Evolutionary conservation across 2,888 invertebrate species (phyloP), one percentile per base, ranked within the genome.

Genomic region (Camptogramma bilineatum): DNA sequence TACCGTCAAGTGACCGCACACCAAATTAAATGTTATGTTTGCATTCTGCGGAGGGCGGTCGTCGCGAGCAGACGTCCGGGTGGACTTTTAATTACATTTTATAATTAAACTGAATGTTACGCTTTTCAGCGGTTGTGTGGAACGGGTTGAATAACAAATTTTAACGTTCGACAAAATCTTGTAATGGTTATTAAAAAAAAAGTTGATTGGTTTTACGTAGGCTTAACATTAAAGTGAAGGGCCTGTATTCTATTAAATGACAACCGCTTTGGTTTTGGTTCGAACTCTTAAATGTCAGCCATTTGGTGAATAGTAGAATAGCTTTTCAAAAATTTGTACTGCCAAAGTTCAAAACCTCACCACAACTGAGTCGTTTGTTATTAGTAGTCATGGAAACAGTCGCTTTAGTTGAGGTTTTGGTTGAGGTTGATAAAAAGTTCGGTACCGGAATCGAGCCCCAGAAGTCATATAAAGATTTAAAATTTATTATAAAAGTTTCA

Each of bases 21-120:
- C 74, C 68, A 83, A 85, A 87, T 86, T 80, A 84, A 86, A 84
- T 77, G 83, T 80, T 79, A 83, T 76, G 83, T 80, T 79, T 75
- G 79, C 84, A 86, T 86, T 85, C 77, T 79, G 78, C 63, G 78
- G 77, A 58, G 70, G 62, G 68, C 67, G 71, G 55, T 76, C 73
- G 74, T 73, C 74, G 73, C 62, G 73, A 58, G 60, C 77, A 78
- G 78, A 81, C 81, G 74, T 72, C 55, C 62, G 34, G 31, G n/a
- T 52, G 68, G 74, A 76, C 73, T 73, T 81, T 82, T 82, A 84
- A 86, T 86, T 85, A 81, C 79, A 76, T 81, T 55, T 81, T 77
- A 75, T 81, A 86, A 86, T 85, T 85, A 85, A 84, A 85, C 83
- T 78, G 78, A 79, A 76, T 51, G 53, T 53, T 57, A 52, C 50